Conservation (phyloP, 2,113 vertebrate species). For the Capreolus pygargus region DNA sequence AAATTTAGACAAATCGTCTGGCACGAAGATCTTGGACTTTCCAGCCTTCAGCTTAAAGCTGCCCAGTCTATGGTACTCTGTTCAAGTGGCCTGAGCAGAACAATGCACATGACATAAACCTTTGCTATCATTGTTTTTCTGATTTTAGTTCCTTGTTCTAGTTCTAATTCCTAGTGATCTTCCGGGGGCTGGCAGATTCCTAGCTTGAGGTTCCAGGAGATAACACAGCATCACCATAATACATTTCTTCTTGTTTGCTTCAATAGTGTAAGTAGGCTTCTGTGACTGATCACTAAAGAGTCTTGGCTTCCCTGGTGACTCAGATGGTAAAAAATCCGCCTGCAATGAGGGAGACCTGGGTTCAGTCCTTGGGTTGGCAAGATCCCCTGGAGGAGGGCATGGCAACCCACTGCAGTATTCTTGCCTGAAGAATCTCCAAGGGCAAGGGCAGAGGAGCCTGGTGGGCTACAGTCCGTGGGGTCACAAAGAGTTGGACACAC, state of each 20-base stretch:
- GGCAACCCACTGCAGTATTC: background rate
- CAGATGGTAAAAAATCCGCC: background rate
- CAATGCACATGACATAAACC: background rate
- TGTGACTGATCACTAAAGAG: background rate
- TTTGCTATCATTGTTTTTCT: background rate
- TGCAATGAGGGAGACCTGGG: background rate
- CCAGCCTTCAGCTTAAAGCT: background rate
- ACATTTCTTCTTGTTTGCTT: background rate
- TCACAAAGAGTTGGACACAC: background rate
- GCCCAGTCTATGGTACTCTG: background rate
- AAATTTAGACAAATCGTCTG: background rate
- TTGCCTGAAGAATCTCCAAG: background rate
- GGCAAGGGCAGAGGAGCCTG: background rate
- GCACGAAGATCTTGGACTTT: background rate
- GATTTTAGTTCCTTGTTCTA: slow-evolving; percentile 5
- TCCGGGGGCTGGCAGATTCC: background rate
- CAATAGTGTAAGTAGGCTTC: background rate
- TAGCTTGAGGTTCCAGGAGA: background rate
- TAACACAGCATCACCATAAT: background rate
- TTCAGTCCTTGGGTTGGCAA: background rate
- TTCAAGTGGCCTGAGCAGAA: background rate
- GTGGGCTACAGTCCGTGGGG: background rate
- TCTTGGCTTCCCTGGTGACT: background rate
- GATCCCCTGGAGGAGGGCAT: background rate
- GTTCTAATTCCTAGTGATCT: background rate